phyloP scores from a whole-genome alignment of 2,113 vertebrate genomes.

The Upupa epops region DNA sequence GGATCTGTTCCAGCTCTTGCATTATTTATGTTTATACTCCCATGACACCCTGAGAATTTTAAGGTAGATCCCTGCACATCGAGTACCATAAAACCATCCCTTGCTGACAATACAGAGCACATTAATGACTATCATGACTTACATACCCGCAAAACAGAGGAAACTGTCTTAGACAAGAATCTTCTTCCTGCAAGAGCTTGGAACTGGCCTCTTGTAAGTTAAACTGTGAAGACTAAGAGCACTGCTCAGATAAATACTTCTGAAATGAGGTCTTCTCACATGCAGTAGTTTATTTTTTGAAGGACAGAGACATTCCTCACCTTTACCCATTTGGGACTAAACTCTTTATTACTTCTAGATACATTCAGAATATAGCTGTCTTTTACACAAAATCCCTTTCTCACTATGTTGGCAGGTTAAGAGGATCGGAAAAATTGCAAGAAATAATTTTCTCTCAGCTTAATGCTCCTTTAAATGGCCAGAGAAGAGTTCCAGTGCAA shows the following conservation, averaged over 20 bases:
- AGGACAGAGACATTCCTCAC: background rate
- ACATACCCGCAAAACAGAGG: background rate
- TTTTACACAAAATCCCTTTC: background rate
- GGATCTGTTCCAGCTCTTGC: background rate
- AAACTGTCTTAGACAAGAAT: background rate
- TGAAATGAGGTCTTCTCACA: background rate
- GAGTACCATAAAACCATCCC: background rate
- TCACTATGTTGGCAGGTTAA: background rate
- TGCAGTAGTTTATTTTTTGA: background rate
- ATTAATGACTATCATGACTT: background rate
- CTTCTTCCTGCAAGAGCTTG: background rate
- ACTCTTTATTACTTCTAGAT: background rate
- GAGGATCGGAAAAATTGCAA: background rate
- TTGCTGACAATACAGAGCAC: background rate
- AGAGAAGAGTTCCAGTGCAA: slow-evolving; percentile 17
- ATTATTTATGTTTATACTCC: background rate
- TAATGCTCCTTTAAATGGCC: slow-evolving; percentile 28
- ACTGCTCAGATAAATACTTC: background rate
- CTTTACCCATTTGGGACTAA: background rate
- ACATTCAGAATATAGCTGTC: background rate
- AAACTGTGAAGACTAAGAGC: background rate
- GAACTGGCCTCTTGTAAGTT: background rate
- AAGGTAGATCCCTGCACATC: background rate
- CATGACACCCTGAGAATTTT: background rate
- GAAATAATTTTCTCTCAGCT: slow-evolving; percentile 31